These are phyloP conservation scores for Formica exsecta DNA, from an alignment of 1,140 invertebrate genomes.

Conservation along the genomic window DNA sequence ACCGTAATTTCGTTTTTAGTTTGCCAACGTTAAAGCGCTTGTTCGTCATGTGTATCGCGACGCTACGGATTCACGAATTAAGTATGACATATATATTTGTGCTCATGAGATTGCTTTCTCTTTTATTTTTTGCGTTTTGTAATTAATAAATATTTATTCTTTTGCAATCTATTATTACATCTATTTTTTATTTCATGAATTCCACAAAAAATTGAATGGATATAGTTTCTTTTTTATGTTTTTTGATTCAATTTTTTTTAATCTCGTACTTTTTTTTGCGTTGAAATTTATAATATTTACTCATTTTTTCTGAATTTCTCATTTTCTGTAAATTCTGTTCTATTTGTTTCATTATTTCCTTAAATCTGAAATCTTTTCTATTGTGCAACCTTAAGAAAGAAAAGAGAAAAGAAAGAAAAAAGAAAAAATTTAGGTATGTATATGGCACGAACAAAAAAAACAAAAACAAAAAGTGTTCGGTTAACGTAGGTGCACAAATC, in stretches of 20 bases:
- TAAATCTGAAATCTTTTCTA: not conserved
- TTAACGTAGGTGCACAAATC: not conserved
- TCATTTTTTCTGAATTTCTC: not conserved
- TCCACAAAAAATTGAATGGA: not conserved
- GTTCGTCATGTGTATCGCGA: constrained; percentile 4
- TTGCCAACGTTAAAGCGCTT: constrained; percentile 7
- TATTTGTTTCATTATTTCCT: not conserved
- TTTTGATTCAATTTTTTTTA: not conserved
- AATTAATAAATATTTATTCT: constrained; percentile 43
- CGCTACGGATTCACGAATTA: not conserved
- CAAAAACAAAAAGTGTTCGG: not conserved
- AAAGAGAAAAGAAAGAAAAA: too few relatives aligned
- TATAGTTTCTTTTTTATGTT: too few relatives aligned
- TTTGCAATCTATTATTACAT: not conserved
- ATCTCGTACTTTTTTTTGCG: not conserved
- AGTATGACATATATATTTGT: not conserved
- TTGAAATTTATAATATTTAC: not conserved
- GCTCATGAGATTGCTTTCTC: not conserved
- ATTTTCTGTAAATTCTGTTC: not conserved
- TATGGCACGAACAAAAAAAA: not conserved
- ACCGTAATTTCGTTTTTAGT: constrained; percentile 28
- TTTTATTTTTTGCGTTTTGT: not conserved
- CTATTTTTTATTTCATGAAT: not conserved
- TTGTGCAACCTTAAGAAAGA: not conserved
- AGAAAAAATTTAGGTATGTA: not conserved